A percentile compares a stretch with the other conserved stretches of the same genome.
Conservation (phyloP, 2,797 vertebrate genomes). For the Myotis daubentonii region DNA sequence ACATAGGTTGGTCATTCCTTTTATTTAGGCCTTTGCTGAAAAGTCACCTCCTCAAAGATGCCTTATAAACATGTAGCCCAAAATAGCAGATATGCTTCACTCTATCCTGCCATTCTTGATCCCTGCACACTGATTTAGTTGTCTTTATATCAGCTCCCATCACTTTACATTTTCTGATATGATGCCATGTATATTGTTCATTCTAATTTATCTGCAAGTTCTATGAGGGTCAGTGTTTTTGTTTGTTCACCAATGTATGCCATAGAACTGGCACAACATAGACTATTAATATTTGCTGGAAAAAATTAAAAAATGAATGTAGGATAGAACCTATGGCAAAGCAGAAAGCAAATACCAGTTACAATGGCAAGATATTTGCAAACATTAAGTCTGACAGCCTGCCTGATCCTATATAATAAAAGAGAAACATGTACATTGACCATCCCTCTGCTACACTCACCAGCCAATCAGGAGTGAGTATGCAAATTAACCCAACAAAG, state of each 20-base stretch:
- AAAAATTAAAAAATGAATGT: background rate
- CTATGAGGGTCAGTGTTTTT: background rate
- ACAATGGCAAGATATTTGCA: background rate
- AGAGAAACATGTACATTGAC: too few species aligned
- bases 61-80: background rate
- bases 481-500: too few species aligned
- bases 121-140: background rate
- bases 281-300: background rate
- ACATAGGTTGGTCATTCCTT: background rate
- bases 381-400: background rate
- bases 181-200: background rate
- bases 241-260: background rate
- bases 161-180: background rate
- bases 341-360: background rate
- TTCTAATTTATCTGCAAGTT: background rate
- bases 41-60: background rate
- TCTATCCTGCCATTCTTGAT: background rate
- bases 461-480: too few species aligned
- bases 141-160: background rate
- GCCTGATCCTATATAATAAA: background rate
- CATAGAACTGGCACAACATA: background rate
- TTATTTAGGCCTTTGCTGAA: background rate
- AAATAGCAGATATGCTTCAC: background rate
- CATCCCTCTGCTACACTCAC: too few species aligned
- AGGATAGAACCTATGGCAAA: background rate